phyloP scores from a whole-genome alignment of 1,140 invertebrate species.

The Megalopta genalis region DNA sequence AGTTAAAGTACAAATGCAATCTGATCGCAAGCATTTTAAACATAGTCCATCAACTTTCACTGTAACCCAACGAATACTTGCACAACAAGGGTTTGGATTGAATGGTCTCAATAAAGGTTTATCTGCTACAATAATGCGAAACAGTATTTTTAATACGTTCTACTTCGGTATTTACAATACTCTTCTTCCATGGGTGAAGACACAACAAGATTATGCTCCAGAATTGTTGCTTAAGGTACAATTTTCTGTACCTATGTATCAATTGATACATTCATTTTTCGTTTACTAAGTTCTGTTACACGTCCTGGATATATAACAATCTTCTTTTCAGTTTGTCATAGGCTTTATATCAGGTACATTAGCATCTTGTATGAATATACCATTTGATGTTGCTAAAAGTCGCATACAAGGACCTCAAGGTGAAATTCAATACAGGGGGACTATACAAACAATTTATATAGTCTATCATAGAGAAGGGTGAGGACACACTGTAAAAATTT shows the following conservation, averaged over 20 bases:
- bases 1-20: conserved; percentile 92
- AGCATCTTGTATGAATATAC: conserved; percentile 94
- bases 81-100: conserved; percentile 87
- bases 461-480: conserved; percentile 94
- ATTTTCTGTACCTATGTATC: neutral
- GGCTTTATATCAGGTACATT: conserved; percentile 92
- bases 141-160: conserved; percentile 94
- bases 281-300: no score
- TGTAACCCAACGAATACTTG: conserved; percentile 89
- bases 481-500: conserved; percentile 36
- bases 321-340: conserved; percentile 85
- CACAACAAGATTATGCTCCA: conserved; percentile 80
- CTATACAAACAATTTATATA: conserved; percentile 86
- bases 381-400: conserved; percentile 97
- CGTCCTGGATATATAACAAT: no score
- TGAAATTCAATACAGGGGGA: conserved; percentile 88
- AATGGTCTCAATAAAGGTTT: conserved; percentile 93
- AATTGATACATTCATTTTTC: no score
- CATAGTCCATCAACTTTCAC: conserved; percentile 87
- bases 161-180: conserved; percentile 98
- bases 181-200: conserved; percentile 88
- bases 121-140: conserved; percentile 91
- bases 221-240: conserved; percentile 75
- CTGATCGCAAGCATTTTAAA: conserved; percentile 82
- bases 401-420: conserved; percentile 95